Conservation (phyloP, 2,888 invertebrate genomes). For the Dascillus cervinus region DNA sequence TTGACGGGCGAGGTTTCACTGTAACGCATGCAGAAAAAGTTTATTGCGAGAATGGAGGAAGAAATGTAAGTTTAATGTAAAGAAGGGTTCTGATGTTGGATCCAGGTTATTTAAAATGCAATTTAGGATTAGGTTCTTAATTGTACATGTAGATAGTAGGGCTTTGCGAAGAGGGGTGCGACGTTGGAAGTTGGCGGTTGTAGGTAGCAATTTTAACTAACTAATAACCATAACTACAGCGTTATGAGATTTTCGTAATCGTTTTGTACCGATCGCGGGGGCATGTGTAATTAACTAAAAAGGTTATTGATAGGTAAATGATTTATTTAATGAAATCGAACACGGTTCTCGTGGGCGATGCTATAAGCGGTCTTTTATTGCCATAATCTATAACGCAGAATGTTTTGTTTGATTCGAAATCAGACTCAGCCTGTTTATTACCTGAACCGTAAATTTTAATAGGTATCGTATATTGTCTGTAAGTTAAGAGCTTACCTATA, state of each 20-base stretch:
- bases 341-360: too few relatives aligned
- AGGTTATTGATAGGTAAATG: too few relatives aligned
- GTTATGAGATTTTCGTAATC: too few relatives aligned
- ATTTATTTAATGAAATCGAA: too few relatives aligned
- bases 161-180: too few relatives aligned
- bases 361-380: too few relatives aligned
- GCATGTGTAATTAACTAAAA: too few relatives aligned
- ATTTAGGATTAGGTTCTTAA: slow-evolving; percentile 10
- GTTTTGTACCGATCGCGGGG: too few relatives aligned
- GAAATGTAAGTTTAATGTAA: slow-evolving; percentile 3
- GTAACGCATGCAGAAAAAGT: background rate
- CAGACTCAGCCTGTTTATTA: slow-evolving; percentile 12
- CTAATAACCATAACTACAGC: slow-evolving; percentile 4
- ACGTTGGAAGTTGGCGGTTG: too few relatives aligned
- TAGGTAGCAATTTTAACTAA: slow-evolving; percentile 2
- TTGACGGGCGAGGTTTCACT: too few relatives aligned
- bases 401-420: slow-evolving; percentile 5
- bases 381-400: slow-evolving; percentile 4
- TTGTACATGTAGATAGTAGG: slow-evolving; percentile 6
- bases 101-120: slow-evolving; percentile 15
- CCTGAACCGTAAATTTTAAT: slow-evolving; percentile 14
- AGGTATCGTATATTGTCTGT: slow-evolving; percentile 11
- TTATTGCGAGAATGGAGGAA: background rate
- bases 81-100: slow-evolving; percentile 4
- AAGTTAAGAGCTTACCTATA: too few relatives aligned